Conservation (phyloP, 2,888 invertebrate genomes). For the Drosophila meridionalis region DNA sequence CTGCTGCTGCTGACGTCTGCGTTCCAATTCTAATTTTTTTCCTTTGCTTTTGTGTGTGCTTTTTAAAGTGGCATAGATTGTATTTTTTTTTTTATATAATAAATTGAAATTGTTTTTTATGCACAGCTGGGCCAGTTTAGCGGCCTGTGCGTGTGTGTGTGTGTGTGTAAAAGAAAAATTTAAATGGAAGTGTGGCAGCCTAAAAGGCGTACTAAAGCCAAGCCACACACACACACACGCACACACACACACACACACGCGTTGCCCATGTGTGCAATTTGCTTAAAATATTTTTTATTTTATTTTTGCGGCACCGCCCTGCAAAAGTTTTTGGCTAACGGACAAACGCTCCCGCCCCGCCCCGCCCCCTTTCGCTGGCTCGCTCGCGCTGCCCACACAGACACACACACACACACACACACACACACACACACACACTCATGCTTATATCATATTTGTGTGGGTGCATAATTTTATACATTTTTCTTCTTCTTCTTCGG, state of each 20-base stretch:
- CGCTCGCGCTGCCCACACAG: neutral
- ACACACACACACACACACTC: conserved; percentile 3
- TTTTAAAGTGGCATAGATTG: conserved; percentile 66
- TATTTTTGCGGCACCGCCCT: conserved; percentile 50
- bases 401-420: neutral
- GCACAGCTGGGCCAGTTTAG: conserved; percentile 48
- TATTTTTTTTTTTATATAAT: conserved; percentile 57
- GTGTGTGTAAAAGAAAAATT: conserved; percentile 21
- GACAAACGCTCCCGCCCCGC: neutral
- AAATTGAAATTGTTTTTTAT: conserved; percentile 55
- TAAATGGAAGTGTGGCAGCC: conserved; percentile 40
- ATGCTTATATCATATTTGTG: conserved; percentile 16
- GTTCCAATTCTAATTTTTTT: conserved; percentile 62
- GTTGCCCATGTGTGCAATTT: conserved; percentile 29
- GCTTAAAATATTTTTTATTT: conserved; percentile 25
- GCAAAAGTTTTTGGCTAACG: conserved; percentile 17
- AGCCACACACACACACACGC: conserved; percentile 23
- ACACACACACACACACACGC: neutral
- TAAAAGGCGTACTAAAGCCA: conserved; percentile 42
- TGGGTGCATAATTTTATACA: conserved; percentile 13
- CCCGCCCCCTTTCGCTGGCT: neutral
- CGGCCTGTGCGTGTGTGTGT: conserved; percentile 3
- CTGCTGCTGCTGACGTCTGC: conserved; percentile 54
- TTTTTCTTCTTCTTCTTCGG: conserved; percentile 3
- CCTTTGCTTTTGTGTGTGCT: conserved; percentile 44